phyloP scores from a whole-genome alignment of 2,797 vertebrate species.

The Cynopterus sphinx region DNA sequence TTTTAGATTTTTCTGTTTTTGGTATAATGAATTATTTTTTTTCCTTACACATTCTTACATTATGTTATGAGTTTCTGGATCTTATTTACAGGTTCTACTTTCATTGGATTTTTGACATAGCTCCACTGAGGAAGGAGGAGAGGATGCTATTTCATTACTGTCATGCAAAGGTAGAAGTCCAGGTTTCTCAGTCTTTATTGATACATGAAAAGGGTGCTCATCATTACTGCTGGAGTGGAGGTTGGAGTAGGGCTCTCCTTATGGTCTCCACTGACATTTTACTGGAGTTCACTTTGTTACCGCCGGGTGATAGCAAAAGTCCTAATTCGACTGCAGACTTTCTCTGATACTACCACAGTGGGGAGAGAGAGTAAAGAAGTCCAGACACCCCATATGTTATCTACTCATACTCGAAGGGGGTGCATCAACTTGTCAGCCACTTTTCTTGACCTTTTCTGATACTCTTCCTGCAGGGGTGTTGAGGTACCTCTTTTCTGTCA shows the following conservation, averaged over 20 bases:
- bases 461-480: background rate
- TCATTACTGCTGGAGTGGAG: background rate
- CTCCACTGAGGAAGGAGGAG: background rate
- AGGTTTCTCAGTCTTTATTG: background rate
- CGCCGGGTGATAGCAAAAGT: background rate
- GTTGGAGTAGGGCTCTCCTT: no score
- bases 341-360: background rate
- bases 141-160: background rate
- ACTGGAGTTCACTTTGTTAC: background rate
- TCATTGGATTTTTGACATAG: background rate
- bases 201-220: background rate
- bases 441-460: background rate
- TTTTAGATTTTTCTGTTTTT: background rate
- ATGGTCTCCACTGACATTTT: background rate
- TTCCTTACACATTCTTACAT: background rate
- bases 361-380: accelerated
- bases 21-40: background rate
- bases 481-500: background rate
- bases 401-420: background rate
- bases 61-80: background rate
- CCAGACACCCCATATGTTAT: background rate
- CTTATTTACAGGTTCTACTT: background rate
- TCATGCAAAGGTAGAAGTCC: background rate
- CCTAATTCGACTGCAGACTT: background rate
- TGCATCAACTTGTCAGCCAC: background rate